Conservation (phyloP, 2,113 vertebrate species). For the Barnardius zonarius region DNA sequence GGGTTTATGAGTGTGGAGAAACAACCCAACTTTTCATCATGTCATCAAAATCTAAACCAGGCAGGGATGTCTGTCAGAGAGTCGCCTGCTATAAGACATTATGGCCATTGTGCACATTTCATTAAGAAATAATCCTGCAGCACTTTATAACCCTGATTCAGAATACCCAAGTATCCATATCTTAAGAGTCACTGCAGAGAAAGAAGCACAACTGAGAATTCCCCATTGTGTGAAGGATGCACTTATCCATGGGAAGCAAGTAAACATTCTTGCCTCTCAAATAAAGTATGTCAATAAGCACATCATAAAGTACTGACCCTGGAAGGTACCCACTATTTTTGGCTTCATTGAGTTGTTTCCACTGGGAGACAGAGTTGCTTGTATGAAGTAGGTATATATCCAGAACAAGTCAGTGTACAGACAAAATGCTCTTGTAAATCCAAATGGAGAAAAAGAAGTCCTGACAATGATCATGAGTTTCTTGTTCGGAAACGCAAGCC, state of each 20-base stretch:
- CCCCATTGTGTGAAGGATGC: not conserved
- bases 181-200: not conserved
- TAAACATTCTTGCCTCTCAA: not conserved
- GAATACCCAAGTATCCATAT: not conserved
- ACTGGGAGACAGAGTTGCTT: not conserved
- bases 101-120: not conserved
- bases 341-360: not conserved
- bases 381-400: not conserved
- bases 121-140: not conserved
- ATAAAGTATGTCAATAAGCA: not conserved
- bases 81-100: not conserved
- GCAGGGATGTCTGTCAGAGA: not conserved
- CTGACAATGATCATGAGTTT: not conserved
- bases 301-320: not conserved
- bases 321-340: not conserved
- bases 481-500: not conserved
- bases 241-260: not conserved
- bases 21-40: not conserved
- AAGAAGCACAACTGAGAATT: not conserved
- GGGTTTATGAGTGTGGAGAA: not conserved
- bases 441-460: not conserved
- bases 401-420: not conserved
- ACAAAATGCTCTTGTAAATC: not conserved
- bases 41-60: not conserved
- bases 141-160: not conserved